These are phyloP conservation scores for Aphelinus atriplicis DNA, from an alignment of 1,140 invertebrate species.

Conservation along the genomic window DNA sequence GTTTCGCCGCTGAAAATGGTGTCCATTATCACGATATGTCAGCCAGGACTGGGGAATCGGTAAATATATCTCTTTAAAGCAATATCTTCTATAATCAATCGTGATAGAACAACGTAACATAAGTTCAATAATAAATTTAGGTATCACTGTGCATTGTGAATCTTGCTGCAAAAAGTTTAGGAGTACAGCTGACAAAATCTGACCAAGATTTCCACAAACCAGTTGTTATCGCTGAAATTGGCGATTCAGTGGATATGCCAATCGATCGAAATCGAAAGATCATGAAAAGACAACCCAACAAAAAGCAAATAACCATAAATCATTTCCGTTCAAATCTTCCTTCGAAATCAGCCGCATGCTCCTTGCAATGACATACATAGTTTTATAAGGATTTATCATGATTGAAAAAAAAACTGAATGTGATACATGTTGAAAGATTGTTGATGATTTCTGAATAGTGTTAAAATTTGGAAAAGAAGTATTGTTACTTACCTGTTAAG, in stretches of 20 bases:
- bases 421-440: too few species aligned
- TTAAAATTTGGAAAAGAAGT: too few species aligned
- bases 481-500: too few species aligned
- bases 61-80: conserved; percentile 60
- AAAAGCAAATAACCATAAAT: conserved; percentile 51
- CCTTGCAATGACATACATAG: conserved; percentile 49
- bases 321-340: conserved; percentile 50
- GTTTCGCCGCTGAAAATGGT: conserved; percentile 80
- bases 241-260: conserved; percentile 60
- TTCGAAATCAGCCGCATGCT: conserved; percentile 57
- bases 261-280: conserved; percentile 54
- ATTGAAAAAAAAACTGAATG: too few species aligned
- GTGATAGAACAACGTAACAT: too few species aligned
- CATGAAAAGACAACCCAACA: conserved; percentile 57
- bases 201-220: conserved; percentile 75
- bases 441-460: too few species aligned
- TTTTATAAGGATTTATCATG: too few species aligned
- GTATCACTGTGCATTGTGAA: conserved; percentile 69
- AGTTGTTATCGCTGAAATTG: conserved; percentile 75
- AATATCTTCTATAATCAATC: too few species aligned
- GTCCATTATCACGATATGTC: conserved; percentile 82
- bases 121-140: conserved; percentile 5
- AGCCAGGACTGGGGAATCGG: conserved; percentile 89
- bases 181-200: conserved; percentile 71
- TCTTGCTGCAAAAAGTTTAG: conserved; percentile 74